Base-by-base conservation (phyloP, 2,888 invertebrate species). In the Dolomedes plantarius region DNA sequence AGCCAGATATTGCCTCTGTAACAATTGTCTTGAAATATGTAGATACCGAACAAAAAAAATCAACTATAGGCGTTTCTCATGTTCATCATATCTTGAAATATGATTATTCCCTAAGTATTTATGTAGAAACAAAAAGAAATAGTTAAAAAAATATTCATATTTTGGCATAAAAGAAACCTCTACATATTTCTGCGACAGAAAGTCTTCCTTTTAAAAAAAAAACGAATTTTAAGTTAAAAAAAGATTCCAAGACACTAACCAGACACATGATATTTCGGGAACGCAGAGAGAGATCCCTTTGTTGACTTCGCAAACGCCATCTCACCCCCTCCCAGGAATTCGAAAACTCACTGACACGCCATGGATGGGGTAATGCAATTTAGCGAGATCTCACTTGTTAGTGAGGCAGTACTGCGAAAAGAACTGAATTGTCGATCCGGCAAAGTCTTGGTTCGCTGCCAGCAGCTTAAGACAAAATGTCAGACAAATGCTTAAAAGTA, bases 281-380 rank as follows among this genome's bases (percentile, higher is more conserved):
- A 56, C 23, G 56, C 23, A 23, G n/a, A n/a, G n/a, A 56, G 23
- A 19, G 3, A 11, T 3, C 23, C 56, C 23, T 56, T 56, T n/a
- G 19, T 56, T n/a, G 23, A 7, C 23, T 23, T 11, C 1, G 19
- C 6, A 56, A 56, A 5, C 6, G 5, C 16, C 11, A 19, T 11
- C 5, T 23, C 2, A 19, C 23, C 7, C 19, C 19, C 41, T 29
- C 46, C 29, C 72, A 64, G 65, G 72, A 73, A 83, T 77, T 77
- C 72, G 73, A 83, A 72, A 67, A 56, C 36, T 36, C 65, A 83
- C 65, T 83, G 83, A 83, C 83, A 72, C 71, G n/a, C 46, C 67
- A 65, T 72, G 50, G 71, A 46, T 56, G 39, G 73, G 39, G 9
- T 83, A 83, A 83, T 72, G 50, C 36, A 77, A 83, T 83, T 82